Evolutionary conservation across 2,797 vertebrate genomes (phyloP).

Genomic region (Parotocinclus haroldoi): DNA sequence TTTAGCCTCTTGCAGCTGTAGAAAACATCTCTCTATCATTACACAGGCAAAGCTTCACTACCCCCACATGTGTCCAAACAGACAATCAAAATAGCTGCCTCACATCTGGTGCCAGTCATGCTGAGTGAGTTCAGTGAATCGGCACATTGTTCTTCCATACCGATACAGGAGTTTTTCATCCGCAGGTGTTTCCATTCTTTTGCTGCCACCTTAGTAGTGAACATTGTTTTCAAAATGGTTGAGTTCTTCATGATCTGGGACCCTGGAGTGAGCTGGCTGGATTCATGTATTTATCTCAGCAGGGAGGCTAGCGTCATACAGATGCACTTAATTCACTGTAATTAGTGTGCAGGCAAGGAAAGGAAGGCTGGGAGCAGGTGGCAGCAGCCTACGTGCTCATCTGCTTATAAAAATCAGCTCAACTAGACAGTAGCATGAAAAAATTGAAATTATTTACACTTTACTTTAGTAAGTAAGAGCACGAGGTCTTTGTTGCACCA

Average conservation of each 20-base stretch:
- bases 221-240: slow-evolving; percentile 32
- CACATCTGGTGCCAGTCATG: slow-evolving; percentile 4
- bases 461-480: slow-evolving; percentile 29
- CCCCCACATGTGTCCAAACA: slow-evolving; percentile 54
- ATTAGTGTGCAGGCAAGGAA: slow-evolving; percentile 39
- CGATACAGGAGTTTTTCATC: slow-evolving; percentile 2
- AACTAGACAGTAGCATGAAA: slow-evolving; percentile 20
- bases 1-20: slow-evolving; percentile 57
- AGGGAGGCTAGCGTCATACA: slow-evolving; percentile 39
- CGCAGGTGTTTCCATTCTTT: slow-evolving; percentile 10
- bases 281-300: slow-evolving; percentile 45
- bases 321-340: slow-evolving; percentile 49
- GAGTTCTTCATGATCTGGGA: slow-evolving; percentile 22
- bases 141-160: slow-evolving; percentile 1
- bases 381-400: slow-evolving; percentile 42
- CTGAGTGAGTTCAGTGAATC: neutral
- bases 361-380: slow-evolving; percentile 43
- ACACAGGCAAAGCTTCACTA: slow-evolving; percentile 49
- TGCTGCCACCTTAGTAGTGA: slow-evolving; percentile 19
- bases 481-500: slow-evolving; percentile 16
- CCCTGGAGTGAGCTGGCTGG: slow-evolving; percentile 28
- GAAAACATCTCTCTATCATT: slow-evolving; percentile 57
- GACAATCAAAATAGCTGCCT: slow-evolving; percentile 43
- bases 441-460: slow-evolving; percentile 30
- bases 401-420: slow-evolving; percentile 41